Evolutionary conservation across 2,113 vertebrate genomes (phyloP).

Genomic region (Muntiacus muntjak): DNA sequence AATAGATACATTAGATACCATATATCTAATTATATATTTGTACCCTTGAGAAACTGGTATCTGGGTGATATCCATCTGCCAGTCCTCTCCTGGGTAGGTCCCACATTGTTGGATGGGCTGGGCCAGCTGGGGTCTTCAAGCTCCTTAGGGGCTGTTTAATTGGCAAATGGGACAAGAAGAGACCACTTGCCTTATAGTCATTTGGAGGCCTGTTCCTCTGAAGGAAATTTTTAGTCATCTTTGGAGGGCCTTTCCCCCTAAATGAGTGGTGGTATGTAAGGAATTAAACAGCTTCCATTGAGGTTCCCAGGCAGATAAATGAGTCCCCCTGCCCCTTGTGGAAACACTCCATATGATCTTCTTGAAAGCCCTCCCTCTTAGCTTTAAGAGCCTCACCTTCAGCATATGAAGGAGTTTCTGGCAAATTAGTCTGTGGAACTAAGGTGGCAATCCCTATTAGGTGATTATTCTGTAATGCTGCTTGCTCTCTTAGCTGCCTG

Average conservation of each 20-base stretch:
- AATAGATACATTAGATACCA: too few relatives aligned
- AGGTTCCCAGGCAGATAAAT: background rate
- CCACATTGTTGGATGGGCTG: rapidly evolving
- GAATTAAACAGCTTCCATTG: background rate
- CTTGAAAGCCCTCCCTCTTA: background rate
- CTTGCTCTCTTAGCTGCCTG: background rate
- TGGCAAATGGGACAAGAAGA: background rate
- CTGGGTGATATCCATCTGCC: background rate
- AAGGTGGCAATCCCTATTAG: background rate
- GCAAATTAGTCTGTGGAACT: background rate
- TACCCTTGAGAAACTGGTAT: background rate
- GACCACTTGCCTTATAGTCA: background rate
- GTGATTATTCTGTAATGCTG: background rate
- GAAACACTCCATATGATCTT: background rate
- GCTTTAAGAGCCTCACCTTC: background rate
- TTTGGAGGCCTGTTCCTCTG: background rate
- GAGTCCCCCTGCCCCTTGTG: background rate
- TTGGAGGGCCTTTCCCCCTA: background rate
- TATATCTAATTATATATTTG: too few relatives aligned
- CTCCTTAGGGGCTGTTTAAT: background rate
- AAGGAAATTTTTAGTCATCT: background rate
- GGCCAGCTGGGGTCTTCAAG: background rate
- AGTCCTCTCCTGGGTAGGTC: background rate
- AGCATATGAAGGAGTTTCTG: background rate
- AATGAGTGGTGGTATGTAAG: background rate